These are phyloP conservation scores for Metaphire vulgaris DNA, from an alignment of 1,140 invertebrate genomes.

Conservation along the genomic window DNA sequence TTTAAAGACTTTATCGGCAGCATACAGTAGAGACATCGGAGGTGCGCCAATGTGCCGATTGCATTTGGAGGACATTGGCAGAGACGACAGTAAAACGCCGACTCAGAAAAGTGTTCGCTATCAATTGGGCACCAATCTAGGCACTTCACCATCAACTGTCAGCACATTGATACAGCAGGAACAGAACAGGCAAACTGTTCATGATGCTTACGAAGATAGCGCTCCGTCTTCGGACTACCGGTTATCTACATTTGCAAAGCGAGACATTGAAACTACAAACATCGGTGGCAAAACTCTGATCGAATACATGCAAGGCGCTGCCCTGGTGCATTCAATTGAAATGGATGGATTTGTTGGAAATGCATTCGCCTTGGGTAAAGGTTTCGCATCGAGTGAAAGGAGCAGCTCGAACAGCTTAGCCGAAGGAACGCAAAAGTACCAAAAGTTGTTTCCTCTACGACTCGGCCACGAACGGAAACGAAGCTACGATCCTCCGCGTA, in stretches of 20 bases:
- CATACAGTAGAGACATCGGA: constrained; percentile 7
- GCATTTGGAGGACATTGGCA: background rate
- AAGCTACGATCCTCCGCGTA: constrained; percentile 8
- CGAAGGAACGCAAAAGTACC: background rate
- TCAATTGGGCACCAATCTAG: background rate
- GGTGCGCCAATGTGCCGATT: constrained; percentile 16
- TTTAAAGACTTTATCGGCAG: background rate
- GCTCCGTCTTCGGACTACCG: background rate
- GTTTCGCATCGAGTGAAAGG: background rate
- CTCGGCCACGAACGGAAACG: constrained; percentile 9
- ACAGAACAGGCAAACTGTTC: background rate
- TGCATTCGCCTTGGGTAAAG: constrained; percentile 3
- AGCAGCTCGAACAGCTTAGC: background rate
- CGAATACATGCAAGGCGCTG: constrained; percentile 17
- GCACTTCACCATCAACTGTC: background rate
- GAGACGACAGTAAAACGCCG: background rate
- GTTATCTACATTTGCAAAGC: background rate
- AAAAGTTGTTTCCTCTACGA: background rate
- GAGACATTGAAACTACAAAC: background rate
- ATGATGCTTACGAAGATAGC: background rate
- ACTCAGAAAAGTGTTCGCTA: background rate
- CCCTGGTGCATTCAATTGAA: constrained; percentile 29
- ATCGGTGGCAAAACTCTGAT: background rate
- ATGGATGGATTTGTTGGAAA: constrained; percentile 26
- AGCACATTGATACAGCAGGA: background rate